Evolutionary conservation across 2,797 vertebrate genomes (phyloP).

Genomic region (Synanceia verrucosa): DNA sequence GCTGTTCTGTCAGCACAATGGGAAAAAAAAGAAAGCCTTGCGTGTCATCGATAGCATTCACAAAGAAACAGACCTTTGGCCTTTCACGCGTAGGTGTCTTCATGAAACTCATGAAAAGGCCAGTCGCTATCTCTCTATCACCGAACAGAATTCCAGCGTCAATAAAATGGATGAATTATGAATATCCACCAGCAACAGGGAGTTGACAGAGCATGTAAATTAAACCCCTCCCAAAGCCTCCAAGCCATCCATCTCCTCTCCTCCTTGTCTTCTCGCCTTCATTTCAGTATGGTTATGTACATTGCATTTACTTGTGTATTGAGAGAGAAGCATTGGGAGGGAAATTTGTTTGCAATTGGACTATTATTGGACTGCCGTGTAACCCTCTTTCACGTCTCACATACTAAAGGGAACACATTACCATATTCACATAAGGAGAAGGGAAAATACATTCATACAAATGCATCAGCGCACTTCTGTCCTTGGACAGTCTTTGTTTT

Average conservation of each 20-base stretch:
- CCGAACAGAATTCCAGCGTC: constrained; percentile 79
- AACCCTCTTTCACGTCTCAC: neutral
- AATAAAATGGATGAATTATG: constrained; percentile 81
- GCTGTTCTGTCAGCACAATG: constrained; percentile 29
- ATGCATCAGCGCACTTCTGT: neutral
- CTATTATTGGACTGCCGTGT: constrained; percentile 25
- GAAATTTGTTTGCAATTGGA: constrained; percentile 59
- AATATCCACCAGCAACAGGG: constrained; percentile 64
- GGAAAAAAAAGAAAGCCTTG: constrained; percentile 15
- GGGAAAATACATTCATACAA: neutral
- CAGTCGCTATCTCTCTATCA: constrained; percentile 70
- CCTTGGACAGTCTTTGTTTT: constrained; percentile 7
- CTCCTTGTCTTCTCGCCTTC: constrained; percentile 51
- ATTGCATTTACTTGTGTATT: constrained; percentile 64
- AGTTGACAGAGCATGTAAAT: constrained; percentile 81
- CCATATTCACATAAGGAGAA: neutral
- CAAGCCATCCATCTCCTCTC: constrained; percentile 50
- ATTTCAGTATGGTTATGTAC: constrained; percentile 72
- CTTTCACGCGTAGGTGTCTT: constrained; percentile 29
- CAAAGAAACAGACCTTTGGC: constrained; percentile 11
- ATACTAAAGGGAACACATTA: neutral
- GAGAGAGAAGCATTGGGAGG: constrained; percentile 36
- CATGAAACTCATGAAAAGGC: constrained; percentile 67
- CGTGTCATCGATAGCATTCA: constrained; percentile 25
- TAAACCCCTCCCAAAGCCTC: constrained; percentile 55